Base-by-base conservation (phyloP, 2,113 vertebrate genomes). In the Salvelinus namaycush region DNA sequence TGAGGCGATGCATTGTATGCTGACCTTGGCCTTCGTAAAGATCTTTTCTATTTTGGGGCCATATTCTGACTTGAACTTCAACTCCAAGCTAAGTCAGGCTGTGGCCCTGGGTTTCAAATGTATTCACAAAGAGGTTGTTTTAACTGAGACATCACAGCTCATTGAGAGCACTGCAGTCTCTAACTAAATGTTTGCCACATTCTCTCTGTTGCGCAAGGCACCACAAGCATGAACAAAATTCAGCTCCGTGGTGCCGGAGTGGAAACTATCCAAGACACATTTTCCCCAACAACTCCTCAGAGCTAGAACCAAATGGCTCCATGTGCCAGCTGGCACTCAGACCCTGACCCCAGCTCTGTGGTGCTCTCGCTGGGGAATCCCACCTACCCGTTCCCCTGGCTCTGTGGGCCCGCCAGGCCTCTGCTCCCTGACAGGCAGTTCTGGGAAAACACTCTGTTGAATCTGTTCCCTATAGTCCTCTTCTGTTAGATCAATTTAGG, bases 161-260 rank as follows among this genome's bases (percentile, higher is more conserved):
- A 89, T 88, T 88, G 85, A 84, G 82, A 77, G 78, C 83, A 86
- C 81, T 88, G 85, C 83, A 84, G 81, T 85, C 54, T 75, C 82
- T 78, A 82, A n/a, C 80, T 88, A 87, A 31, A 86, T 89, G 86
- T 73, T 20, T 75, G 74, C 59, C 9, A 73, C 82, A 83, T 81
- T 88, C 88, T 89, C 86, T 86, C 82, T 88, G 77, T 65, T 83
- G 78, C 76, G 24, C 72, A 78, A 75, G 76, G 76, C 57, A 71
- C 39, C 27, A 59, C 73, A 34, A 48, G 59, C 57, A 11, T 29
- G 11, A 44, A 71, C 76, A 76, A 75, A 24, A 60, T 71, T 82
- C 67, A 70, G 78, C 65, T 69, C 81, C 72, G 68, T 77, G 83
- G 44, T 76, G 54, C 27, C 69, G 20, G 68, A 24, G 39, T 81